These are phyloP conservation scores for Corythornis cristatus DNA, from an alignment of 2,113 vertebrate species.

Conservation along the genomic window DNA sequence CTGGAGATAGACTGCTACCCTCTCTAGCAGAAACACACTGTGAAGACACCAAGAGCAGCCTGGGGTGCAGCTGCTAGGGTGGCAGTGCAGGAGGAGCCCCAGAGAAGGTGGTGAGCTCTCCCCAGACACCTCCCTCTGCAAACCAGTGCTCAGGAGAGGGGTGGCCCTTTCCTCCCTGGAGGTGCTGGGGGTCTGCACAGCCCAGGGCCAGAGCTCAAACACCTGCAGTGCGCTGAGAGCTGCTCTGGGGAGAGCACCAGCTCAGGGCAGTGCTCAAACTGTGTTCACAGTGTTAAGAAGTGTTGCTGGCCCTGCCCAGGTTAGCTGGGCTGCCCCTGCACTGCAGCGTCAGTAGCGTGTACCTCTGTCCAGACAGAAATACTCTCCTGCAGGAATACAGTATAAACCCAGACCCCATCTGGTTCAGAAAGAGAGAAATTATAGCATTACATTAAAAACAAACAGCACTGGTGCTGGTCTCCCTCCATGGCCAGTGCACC, in stretches of 20 bases:
- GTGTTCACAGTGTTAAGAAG: too few species aligned
- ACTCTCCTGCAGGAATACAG: not conserved
- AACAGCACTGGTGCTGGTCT: accelerated
- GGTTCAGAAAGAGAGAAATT: not conserved
- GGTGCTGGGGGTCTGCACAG: accelerated
- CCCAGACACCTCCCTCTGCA: not conserved
- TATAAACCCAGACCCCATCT: not conserved
- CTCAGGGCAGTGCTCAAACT: accelerated
- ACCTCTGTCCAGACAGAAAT: not conserved
- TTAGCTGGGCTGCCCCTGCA: not conserved
- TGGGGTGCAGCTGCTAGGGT: accelerated
- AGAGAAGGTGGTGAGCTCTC: not conserved
- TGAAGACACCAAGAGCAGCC: not conserved
- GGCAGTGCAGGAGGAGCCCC: accelerated
- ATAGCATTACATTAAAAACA: not conserved
- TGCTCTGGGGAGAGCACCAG: not conserved
- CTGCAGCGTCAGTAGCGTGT: accelerated
- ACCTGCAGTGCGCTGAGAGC: not conserved
- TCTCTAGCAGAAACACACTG: not conserved
- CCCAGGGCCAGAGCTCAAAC: not conserved
- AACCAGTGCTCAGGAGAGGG: accelerated
- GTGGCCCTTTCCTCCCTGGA: not conserved
- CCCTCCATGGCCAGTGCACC: not conserved
- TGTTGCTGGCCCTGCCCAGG: accelerated
- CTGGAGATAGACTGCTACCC: not conserved